phyloP scores from a whole-genome alignment of 2,113 vertebrate species.

The Bolborhynchus lineola region DNA sequence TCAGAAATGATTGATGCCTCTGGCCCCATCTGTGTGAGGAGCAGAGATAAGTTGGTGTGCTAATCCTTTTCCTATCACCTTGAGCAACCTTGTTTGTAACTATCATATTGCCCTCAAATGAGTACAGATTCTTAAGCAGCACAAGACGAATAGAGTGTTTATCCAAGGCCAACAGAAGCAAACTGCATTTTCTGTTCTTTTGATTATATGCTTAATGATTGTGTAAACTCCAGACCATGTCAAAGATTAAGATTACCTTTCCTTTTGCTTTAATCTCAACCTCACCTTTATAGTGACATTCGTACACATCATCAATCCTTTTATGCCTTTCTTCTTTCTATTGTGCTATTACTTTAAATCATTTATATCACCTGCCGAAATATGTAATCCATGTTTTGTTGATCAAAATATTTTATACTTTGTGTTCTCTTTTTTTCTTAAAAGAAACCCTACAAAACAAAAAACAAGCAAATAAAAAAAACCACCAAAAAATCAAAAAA shows the following conservation, averaged over 20 bases:
- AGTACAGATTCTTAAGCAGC: not conserved
- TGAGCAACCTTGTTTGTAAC: slow-evolving; percentile 46
- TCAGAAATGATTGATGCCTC: slow-evolving; percentile 40
- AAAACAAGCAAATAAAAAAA: not conserved
- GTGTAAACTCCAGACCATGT: not conserved
- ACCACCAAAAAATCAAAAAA: fast-evolving
- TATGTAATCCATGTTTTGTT: not conserved
- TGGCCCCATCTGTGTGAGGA: slow-evolving; percentile 4
- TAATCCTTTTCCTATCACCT: slow-evolving; percentile 59
- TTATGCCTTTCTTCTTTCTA: not conserved
- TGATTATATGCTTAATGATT: not conserved
- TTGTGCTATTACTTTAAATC: not conserved
- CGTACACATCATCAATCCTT: not conserved
- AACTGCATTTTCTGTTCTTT: not conserved
- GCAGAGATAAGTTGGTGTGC: slow-evolving; percentile 13
- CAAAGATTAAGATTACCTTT: not conserved
- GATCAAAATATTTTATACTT: not conserved
- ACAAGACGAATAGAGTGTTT: not conserved
- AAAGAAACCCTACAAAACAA: not conserved
- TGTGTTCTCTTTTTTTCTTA: not conserved
- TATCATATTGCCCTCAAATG: not conserved
- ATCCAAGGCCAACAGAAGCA: not conserved
- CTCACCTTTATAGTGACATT: not conserved
- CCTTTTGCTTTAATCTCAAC: not conserved
- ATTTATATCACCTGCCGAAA: not conserved